These are phyloP conservation scores for Hippocampus abdominalis DNA, from an alignment of 2,113 vertebrate species.

Conservation along the genomic window DNA sequence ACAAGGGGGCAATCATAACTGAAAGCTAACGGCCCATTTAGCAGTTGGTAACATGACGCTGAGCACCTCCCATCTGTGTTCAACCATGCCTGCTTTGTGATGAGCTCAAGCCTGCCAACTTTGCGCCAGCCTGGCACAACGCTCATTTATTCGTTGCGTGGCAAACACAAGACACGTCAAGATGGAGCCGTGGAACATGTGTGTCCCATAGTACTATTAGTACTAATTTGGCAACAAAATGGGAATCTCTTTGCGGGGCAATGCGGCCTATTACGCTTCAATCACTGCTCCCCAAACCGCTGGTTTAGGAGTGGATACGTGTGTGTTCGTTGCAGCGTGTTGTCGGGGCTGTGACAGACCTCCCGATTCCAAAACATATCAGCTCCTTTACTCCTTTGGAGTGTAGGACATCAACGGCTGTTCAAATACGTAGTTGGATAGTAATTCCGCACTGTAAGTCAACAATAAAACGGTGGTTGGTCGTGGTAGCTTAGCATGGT, in stretches of 20 bases:
- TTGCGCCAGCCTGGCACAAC: conserved; percentile 34
- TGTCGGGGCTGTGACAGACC: conserved; percentile 15
- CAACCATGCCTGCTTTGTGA: conserved; percentile 55
- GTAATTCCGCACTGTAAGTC: neutral
- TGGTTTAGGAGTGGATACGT: conserved; percentile 8
- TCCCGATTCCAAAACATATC: neutral
- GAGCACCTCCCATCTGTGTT: conserved; percentile 57
- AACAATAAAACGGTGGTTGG: neutral
- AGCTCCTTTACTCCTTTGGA: neutral
- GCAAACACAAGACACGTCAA: neutral
- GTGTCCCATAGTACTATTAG: neutral
- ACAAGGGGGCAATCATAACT: neutral
- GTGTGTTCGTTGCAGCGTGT: neutral
- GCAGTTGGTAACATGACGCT: conserved; percentile 7
- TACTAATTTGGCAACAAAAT: neutral
- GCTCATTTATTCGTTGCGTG: conserved; percentile 3
- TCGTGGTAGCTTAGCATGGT: conserved; percentile 33
- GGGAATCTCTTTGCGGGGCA: conserved; percentile 6
- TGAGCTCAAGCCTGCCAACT: conserved; percentile 46
- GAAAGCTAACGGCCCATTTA: neutral
- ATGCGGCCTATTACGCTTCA: conserved; percentile 44
- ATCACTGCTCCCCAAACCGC: conserved; percentile 36
- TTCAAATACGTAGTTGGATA: accelerated
- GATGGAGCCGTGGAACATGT: neutral
- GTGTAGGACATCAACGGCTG: neutral